phyloP scores from a whole-genome alignment of 1,140 invertebrate genomes.

The Tenebrio molitor region DNA sequence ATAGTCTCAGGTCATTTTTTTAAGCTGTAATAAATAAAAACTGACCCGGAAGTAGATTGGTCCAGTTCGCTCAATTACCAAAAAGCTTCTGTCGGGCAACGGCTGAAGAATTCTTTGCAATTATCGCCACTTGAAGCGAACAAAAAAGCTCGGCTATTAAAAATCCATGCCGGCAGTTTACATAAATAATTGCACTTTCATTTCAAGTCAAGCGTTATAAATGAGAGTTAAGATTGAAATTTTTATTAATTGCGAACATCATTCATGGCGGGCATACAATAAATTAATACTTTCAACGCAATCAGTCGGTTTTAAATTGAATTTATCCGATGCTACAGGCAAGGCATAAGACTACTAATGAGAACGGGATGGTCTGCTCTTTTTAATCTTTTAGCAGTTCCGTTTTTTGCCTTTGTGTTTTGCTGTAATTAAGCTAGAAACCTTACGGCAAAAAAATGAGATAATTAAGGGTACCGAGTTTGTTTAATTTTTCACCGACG shows the following conservation, averaged over 20 bases:
- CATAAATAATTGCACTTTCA: slow-evolving; percentile 40
- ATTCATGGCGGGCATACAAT: slow-evolving; percentile 52
- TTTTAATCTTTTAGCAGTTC: slow-evolving; percentile 39
- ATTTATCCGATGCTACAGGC: slow-evolving; percentile 50
- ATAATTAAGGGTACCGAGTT: slow-evolving; percentile 33
- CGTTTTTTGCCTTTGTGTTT: slow-evolving; percentile 31
- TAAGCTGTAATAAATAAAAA: too few relatives aligned
- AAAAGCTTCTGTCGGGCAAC: slow-evolving; percentile 17
- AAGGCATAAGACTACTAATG: slow-evolving; percentile 39
- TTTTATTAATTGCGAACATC: slow-evolving; percentile 55
- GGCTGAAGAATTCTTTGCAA: slow-evolving; percentile 12
- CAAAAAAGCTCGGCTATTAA: slow-evolving; percentile 20
- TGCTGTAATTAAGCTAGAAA: slow-evolving; percentile 31
- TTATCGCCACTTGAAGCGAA: slow-evolving; percentile 17
- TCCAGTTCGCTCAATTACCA: neutral
- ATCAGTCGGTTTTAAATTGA: slow-evolving; percentile 55
- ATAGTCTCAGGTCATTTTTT: too few relatives aligned
- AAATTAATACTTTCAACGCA: slow-evolving; percentile 57
- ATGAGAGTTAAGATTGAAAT: slow-evolving; percentile 54
- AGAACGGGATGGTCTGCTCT: slow-evolving; percentile 36
- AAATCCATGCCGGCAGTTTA: slow-evolving; percentile 38
- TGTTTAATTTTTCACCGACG: slow-evolving; percentile 37
- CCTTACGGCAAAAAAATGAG: slow-evolving; percentile 38
- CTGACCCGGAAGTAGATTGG: too few relatives aligned
- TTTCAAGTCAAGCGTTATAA: slow-evolving; percentile 44